Percentiles rank a stretch among this genome's conserved stretches.
These are phyloP conservation scores for Pachymerium ferrugineum DNA, from an alignment of 2,888 invertebrate genomes.

Conservation along the genomic window DNA sequence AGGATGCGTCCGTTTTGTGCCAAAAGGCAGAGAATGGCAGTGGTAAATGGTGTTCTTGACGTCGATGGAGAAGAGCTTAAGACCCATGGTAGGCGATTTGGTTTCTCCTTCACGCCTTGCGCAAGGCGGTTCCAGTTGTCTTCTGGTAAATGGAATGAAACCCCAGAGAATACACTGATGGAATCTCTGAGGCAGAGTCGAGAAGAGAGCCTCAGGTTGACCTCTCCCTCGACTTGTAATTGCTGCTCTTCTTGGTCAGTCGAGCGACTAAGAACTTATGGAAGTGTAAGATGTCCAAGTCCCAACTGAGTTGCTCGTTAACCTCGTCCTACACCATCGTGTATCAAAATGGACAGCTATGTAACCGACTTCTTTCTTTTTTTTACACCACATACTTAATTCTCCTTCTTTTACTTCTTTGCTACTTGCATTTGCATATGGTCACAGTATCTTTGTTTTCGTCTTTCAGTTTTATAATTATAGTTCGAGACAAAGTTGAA, in stretches of 20 bases:
- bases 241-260: slow-evolving; percentile 27
- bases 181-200: slow-evolving; percentile 15
- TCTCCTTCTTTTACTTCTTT: too few species aligned
- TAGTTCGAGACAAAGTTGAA: too few species aligned
- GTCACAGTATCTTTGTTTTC: too few species aligned
- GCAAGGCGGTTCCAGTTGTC: slow-evolving; percentile 24
- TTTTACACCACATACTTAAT: not conserved
- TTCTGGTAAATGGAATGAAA: slow-evolving; percentile 27
- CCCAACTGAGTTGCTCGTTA: slow-evolving; percentile 19
- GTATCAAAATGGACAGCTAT: slow-evolving; percentile 7
- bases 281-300: slow-evolving; percentile 27
- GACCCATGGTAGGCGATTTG: not conserved
- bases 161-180: slow-evolving; percentile 20
- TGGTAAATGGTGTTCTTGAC: slow-evolving; percentile 23
- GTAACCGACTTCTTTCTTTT: not conserved
- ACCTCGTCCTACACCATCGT: not conserved
- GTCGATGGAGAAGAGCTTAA: slow-evolving; percentile 23
- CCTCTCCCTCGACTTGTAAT: slow-evolving; percentile 17
- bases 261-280: slow-evolving; percentile 24
- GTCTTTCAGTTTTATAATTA: too few species aligned
- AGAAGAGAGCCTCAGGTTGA: slow-evolving; percentile 27
- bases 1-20: not conserved
- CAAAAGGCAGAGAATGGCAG: slow-evolving; percentile 7
- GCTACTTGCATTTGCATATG: too few species aligned
- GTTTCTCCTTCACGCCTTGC: slow-evolving; percentile 24